Base-by-base conservation (phyloP, 2,797 vertebrate species). In the Chromis chromis region DNA sequence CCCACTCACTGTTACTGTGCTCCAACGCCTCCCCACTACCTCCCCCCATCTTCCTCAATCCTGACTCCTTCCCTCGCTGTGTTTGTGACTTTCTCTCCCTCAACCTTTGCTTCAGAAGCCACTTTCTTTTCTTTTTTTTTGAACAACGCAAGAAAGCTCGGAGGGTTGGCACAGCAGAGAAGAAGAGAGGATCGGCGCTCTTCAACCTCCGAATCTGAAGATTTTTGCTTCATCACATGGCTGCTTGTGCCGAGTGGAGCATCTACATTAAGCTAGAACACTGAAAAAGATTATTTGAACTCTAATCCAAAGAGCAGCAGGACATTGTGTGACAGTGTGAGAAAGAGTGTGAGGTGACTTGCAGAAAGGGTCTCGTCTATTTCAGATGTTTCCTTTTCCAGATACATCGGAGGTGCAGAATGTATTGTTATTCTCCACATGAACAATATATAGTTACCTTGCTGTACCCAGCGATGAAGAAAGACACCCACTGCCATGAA, bases 201-300 rank as follows among this genome's bases (percentile, higher is more conserved):
- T 54, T 74, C 64, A 19, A 42, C 44, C 54, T 79, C 77, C 24
- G 65, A 81, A 61, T 76, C 65, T 21, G 28, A 67, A 75, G 65
- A 42, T 60, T 70, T 65, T 70, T 65, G 49, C 40, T 68, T 22
- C 62, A 54, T 78, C 79, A 49, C 76, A 50, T 53, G 71, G 62
- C 84, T 22, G 57, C 24, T 67, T 66, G 70, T 70, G 78, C 57
- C 53, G 63, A 71, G 76, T 70, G 17, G 65, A 86, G 84, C 70
- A 24, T 83, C 83, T 74, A 85, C 86, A 83, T 65, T 71, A 84
- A 85, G 83, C 82, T 72, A 79, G 62, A 88, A 91, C 86, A 90
- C 61, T 53, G 57, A 87, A 71, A 36, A 80, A 87, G 85, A 90
- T 70, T 50, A 85, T 83, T 80, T 82, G 62, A 74, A 84, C 69